These are phyloP conservation scores for Drosophila rubida DNA, from an alignment of 2,888 invertebrate genomes.

Conservation along the genomic window DNA sequence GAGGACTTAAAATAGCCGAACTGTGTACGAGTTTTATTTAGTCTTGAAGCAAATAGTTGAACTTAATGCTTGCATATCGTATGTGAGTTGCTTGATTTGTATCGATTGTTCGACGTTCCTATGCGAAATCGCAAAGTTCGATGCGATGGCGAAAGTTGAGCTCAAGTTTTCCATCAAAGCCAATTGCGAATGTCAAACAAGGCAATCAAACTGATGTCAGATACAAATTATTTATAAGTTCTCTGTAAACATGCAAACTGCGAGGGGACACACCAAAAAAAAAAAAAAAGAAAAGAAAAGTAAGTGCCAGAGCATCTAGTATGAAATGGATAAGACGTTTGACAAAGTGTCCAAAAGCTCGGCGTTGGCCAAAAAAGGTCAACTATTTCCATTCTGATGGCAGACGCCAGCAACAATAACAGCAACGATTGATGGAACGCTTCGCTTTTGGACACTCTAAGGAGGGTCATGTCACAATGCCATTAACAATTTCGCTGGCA, in stretches of 20 bases:
- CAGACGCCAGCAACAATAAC: not conserved
- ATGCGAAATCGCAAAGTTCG: constrained; percentile 5
- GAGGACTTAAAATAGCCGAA: not conserved
- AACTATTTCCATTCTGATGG: constrained; percentile 14
- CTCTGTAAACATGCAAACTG: constrained; percentile 42
- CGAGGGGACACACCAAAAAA: constrained; percentile 7
- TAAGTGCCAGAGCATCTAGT: not conserved
- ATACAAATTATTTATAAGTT: constrained; percentile 54
- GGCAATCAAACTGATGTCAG: constrained; percentile 48
- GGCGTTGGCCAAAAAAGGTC: constrained; percentile 29
- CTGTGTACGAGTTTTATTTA: not conserved
- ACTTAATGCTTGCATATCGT: not conserved
- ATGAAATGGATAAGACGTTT: constrained; percentile 25
- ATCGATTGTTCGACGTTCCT: constrained; percentile 14
- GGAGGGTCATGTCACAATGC: constrained; percentile 29
- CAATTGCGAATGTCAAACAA: constrained; percentile 21
- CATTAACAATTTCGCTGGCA: constrained; percentile 46
- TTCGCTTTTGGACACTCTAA: constrained; percentile 4
- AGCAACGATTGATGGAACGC: not conserved
- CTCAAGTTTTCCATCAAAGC: constrained; percentile 33
- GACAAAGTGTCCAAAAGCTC: constrained; percentile 16
- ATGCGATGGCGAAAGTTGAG: constrained; percentile 14
- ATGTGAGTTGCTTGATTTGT: constrained; percentile 9
- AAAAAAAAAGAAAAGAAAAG: no score
- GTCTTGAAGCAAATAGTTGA: constrained; percentile 2